Conservation (phyloP, 1,140 invertebrate genomes). For the Papilio polytes region DNA sequence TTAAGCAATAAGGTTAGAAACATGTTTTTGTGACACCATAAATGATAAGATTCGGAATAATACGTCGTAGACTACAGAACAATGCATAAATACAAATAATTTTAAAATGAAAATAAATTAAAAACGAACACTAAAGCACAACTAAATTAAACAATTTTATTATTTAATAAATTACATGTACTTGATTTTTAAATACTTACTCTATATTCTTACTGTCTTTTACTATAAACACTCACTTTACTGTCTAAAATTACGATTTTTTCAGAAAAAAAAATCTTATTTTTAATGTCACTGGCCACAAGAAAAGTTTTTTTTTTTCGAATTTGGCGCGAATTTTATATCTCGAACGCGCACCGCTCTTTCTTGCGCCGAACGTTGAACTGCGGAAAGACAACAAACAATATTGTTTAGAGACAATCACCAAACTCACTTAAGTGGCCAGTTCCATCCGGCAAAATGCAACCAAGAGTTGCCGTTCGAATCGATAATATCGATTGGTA, state of each 20-base stretch:
- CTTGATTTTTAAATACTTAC: neutral
- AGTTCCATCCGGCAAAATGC: neutral
- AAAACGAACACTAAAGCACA: no score
- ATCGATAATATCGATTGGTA: conserved; percentile 11
- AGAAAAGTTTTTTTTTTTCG: neutral
- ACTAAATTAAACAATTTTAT: no score
- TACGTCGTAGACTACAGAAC: neutral
- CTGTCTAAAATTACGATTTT: neutral
- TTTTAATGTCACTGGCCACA: neutral
- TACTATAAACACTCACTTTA: neutral
- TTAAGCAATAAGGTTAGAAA: no score
- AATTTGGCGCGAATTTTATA: conserved; percentile 18
- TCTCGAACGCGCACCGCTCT: conserved; percentile 29
- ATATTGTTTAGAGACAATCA: conserved; percentile 38
- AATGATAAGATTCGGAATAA: neutral
- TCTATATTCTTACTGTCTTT: neutral
- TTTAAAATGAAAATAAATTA: neutral
- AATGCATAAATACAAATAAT: no score
- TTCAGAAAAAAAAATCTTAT: neutral
- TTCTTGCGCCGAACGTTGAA: conserved; percentile 34
- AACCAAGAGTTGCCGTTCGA: neutral
- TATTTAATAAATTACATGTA: no score
- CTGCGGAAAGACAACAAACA: conserved; percentile 39
- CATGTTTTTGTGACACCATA: no score
- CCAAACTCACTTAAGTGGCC: conserved; percentile 10